These are phyloP conservation scores for Hypolimnas misippus DNA, from an alignment of 2,888 invertebrate genomes.

Conservation along the genomic window DNA sequence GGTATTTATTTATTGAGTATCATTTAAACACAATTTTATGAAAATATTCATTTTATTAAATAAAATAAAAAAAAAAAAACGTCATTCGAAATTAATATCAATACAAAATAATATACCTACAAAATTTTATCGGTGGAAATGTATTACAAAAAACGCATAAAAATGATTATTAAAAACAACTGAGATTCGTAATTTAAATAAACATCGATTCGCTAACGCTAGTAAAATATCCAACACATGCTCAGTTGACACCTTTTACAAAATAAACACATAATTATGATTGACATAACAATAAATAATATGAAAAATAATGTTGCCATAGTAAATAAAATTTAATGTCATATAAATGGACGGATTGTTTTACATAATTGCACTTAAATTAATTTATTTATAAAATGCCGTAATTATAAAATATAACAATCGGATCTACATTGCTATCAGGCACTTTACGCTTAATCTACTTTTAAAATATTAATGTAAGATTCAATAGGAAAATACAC, in stretches of 20 bases:
- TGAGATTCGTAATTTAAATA: background rate
- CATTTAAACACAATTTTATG: background rate
- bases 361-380: background rate
- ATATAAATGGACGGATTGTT: conserved; percentile 23
- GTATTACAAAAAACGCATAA: background rate
- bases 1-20: too few relatives aligned
- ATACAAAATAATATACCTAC: background rate
- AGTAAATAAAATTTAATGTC: too few relatives aligned
- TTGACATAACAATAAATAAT: too few relatives aligned
- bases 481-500: too few relatives aligned
- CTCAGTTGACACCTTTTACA: too few relatives aligned
- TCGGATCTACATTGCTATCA: conserved; percentile 9
- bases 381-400: background rate
- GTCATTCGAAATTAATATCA: background rate
- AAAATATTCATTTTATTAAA: background rate
- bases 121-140: conserved; percentile 13
- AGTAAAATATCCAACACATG: background rate
- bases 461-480: background rate
- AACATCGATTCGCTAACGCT: background rate
- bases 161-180: background rate
- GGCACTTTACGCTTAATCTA: conserved; percentile 18
- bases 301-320: too few relatives aligned
- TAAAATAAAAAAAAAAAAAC: background rate
- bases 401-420: background rate
- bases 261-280: too few relatives aligned